phyloP scores from a whole-genome alignment of 1,140 invertebrate genomes.

The Diachasma alloeum region DNA sequence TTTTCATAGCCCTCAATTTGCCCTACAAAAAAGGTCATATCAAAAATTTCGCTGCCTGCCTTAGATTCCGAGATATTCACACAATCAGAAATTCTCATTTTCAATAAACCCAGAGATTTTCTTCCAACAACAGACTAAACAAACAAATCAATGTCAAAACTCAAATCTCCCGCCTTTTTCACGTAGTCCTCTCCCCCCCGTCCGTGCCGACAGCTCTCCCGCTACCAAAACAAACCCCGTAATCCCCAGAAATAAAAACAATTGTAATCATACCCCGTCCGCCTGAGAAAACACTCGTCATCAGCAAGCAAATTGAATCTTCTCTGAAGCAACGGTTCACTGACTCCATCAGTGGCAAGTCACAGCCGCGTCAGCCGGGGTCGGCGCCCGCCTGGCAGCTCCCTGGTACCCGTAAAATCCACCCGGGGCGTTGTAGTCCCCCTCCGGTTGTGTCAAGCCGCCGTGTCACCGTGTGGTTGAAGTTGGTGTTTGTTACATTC shows the following conservation, averaged over 20 bases:
- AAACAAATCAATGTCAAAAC: too few species aligned
- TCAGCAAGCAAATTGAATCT: constrained; percentile 1
- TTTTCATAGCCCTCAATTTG: too few species aligned
- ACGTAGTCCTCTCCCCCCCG: neutral
- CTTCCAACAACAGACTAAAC: too few species aligned
- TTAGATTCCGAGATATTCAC: too few species aligned
- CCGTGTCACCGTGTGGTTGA: constrained; percentile 28
- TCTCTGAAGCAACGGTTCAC: neutral
- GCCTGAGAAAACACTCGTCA: neutral
- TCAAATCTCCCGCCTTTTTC: neutral
- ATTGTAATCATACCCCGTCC: too few species aligned
- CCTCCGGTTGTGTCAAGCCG: constrained; percentile 32
- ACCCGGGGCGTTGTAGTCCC: constrained; percentile 23
- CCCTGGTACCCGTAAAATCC: constrained; percentile 28
- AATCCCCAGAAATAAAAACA: neutral
- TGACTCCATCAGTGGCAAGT: constrained; percentile 40
- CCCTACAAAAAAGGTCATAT: too few species aligned
- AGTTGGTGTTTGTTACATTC: constrained; percentile 14
- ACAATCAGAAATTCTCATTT: too few species aligned
- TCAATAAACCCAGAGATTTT: too few species aligned
- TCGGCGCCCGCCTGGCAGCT: constrained; percentile 45
- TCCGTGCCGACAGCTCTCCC: too few species aligned
- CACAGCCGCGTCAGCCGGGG: constrained; percentile 52
- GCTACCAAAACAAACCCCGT: neutral
- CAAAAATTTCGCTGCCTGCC: too few species aligned